Conservation (phyloP, 2,113 vertebrate species). For the Aldabrachelys gigantea region DNA sequence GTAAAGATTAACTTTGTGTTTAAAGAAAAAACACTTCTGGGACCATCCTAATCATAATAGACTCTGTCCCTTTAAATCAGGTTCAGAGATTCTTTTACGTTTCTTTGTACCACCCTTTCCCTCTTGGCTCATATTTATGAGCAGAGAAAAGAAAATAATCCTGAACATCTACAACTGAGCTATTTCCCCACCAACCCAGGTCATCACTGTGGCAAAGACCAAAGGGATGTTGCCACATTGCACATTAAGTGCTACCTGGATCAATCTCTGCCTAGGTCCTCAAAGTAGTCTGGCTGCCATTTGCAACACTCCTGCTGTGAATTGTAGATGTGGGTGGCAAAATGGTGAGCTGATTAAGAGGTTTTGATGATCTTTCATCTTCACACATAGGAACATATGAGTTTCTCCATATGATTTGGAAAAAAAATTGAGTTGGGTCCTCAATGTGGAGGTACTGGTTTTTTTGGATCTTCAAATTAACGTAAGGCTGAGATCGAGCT, state of each 20-base stretch:
- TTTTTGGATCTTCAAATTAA: too few relatives aligned
- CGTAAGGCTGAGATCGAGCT: too few relatives aligned
- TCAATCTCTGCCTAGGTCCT: neutral
- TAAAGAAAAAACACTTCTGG: neutral
- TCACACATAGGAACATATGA: neutral
- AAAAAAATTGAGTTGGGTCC: too few relatives aligned
- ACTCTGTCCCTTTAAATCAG: neutral
- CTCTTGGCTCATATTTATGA: neutral
- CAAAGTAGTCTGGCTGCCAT: neutral
- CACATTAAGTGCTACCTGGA: too few relatives aligned
- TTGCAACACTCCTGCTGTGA: neutral
- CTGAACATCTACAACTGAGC: neutral
- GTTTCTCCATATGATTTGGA: too few relatives aligned
- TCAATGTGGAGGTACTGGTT: too few relatives aligned
- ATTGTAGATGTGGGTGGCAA: too few relatives aligned
- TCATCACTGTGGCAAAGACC: neutral
- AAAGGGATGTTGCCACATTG: neutral
- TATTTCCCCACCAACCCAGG: neutral
- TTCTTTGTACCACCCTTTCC: neutral
- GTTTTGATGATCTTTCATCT: neutral
- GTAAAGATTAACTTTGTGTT: neutral
- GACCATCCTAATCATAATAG: neutral
- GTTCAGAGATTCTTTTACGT: neutral
- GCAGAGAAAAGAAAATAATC: neutral
- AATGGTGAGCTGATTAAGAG: neutral